Base-by-base conservation (phyloP, 2,797 vertebrate species). In the Myotis myotis region DNA sequence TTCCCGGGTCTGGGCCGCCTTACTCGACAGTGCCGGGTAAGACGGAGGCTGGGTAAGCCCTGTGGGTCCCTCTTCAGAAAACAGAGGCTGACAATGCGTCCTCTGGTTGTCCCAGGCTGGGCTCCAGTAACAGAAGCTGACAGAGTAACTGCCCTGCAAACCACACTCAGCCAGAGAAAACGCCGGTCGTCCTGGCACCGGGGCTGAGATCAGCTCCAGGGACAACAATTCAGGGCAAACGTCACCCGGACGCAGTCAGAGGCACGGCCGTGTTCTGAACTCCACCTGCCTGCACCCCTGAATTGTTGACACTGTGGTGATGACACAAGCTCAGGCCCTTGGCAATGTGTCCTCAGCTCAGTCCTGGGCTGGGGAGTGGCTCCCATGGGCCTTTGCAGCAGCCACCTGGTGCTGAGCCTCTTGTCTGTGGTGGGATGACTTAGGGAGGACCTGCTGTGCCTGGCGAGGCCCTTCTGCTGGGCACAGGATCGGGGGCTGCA, bases 351-450 rank as follows among this genome's bases (percentile, higher is more conserved):
- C 74, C 68, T 80, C 8, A 44, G 91, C n/a, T 82, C 5, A 1
- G 33, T 28, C 23, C 17, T 7, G 51, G 79, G 44, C 84, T 36
- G 25, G 22, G 36, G 79, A 95, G 74, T 51, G 94, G 28, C 66
- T 88, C 86, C 81, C 75, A 76, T 62, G n/a, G 66, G 87, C 64
- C 74, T 95, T 93, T 55, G 60, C 23, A 60, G 15, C 23, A 44
- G 44, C 25, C 36, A 19, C 55, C 1, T 30, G 23, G 51, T 10
- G 22, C 66, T 25, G 53, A 74, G 23, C 19, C 7, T 51, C 80
- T 85, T 47, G 15, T 44, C 87, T 55, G 30, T 30, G 62, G 33
- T 33, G 53, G 60, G 68, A 30, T 0, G 11, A 70, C 70, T 72
- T 25, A 70, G 30, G 62, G 75, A 93, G n/a, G 55, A 9, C 62